phyloP scores from a whole-genome alignment of 2,888 invertebrate genomes.

The Ctenicera cuprea region DNA sequence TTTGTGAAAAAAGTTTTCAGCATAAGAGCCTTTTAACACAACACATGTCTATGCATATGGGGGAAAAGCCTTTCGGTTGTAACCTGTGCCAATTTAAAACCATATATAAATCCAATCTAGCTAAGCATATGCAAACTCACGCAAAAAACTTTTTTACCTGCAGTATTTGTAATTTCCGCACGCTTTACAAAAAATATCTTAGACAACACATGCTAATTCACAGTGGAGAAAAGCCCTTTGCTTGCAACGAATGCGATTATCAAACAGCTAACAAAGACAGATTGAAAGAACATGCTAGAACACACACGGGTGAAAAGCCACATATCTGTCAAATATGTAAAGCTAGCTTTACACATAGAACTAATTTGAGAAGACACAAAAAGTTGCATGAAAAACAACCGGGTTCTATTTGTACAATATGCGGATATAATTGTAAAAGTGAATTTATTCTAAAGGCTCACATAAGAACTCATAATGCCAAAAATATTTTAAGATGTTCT shows the following conservation, averaged over 20 bases:
- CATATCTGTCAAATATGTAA: background rate
- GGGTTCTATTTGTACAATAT: too few species aligned
- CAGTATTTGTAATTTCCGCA: background rate
- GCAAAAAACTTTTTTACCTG: background rate
- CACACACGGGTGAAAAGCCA: background rate
- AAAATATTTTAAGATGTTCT: too few species aligned
- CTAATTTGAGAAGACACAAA: too few species aligned
- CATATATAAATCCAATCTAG: background rate
- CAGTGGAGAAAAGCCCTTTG: background rate
- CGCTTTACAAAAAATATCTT: background rate
- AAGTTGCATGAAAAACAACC: too few species aligned
- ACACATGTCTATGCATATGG: background rate
- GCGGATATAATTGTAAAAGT: too few species aligned
- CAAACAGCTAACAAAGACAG: background rate
- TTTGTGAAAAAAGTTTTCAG: background rate
- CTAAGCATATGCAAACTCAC: background rate
- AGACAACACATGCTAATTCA: background rate
- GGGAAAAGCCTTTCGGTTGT: background rate
- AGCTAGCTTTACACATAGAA: background rate
- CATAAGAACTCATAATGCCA: too few species aligned
- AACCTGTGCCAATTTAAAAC: background rate
- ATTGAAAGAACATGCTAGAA: background rate
- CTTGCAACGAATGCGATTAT: background rate
- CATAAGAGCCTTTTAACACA: background rate
- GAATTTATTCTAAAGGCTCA: too few species aligned